These are phyloP conservation scores for Drosophila aff. DNA, from an alignment of 1,140 invertebrate species.

Conservation along the genomic window DNA sequence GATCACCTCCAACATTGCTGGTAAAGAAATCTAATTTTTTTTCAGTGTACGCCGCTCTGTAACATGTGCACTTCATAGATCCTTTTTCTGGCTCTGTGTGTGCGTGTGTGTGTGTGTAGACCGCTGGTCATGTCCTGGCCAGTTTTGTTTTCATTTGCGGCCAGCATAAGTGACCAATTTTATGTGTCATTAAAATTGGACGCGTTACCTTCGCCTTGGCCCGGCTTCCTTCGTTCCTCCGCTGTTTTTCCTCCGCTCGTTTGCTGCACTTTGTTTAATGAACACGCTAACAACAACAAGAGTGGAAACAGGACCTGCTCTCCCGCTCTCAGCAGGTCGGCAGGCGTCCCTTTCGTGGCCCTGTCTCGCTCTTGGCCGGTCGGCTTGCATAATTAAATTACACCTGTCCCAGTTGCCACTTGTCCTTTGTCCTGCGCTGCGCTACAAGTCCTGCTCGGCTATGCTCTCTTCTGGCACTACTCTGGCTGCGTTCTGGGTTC, in stretches of 20 bases:
- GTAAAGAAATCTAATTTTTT: not conserved
- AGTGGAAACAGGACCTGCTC: slow-evolving; percentile 46
- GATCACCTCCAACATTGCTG: too few relatives aligned
- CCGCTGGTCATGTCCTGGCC: slow-evolving; percentile 75
- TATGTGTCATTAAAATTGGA: slow-evolving; percentile 83
- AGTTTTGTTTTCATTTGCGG: slow-evolving; percentile 81
- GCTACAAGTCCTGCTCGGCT: slow-evolving; percentile 1
- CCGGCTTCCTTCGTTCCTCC: slow-evolving; percentile 7
- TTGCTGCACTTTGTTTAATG: slow-evolving; percentile 65
- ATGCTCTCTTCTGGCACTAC: slow-evolving; percentile 1
- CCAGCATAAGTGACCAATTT: slow-evolving; percentile 81
- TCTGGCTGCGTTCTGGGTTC: slow-evolving; percentile 2
- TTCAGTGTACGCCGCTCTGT: slow-evolving; percentile 18
- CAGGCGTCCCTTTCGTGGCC: not conserved
- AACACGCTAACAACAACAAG: slow-evolving; percentile 50
- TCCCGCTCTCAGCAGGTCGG: slow-evolving; percentile 1
- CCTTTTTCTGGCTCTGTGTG: slow-evolving; percentile 6
- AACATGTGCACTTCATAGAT: slow-evolving; percentile 66
- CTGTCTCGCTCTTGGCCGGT: slow-evolving; percentile 10
- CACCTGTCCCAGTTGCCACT: slow-evolving; percentile 69
- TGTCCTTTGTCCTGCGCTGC: slow-evolving; percentile 28
- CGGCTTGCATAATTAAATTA: slow-evolving; percentile 78
- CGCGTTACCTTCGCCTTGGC: slow-evolving; percentile 57
- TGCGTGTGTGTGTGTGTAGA: slow-evolving; percentile 31
- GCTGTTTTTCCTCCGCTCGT: slow-evolving; percentile 35